These are phyloP conservation scores for Bombycilla garrulus DNA, from an alignment of 2,113 vertebrate genomes.

Conservation along the genomic window DNA sequence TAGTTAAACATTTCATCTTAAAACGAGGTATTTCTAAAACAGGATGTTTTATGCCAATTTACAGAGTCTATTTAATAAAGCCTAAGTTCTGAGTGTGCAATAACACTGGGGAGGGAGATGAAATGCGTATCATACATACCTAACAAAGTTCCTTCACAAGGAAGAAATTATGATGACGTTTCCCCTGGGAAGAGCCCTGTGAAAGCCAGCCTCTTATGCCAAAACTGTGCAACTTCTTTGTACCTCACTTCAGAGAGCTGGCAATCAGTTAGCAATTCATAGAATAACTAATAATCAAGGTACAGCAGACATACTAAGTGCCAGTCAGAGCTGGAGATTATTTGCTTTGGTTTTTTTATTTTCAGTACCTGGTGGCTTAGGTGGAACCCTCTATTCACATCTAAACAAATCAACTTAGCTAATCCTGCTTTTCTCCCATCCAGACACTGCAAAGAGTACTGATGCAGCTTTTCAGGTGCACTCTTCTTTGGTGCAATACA, in stretches of 20 bases:
- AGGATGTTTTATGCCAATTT: background rate
- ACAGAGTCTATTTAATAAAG: background rate
- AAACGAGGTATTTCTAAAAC: background rate
- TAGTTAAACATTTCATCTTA: background rate
- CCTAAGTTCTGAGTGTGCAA: background rate
- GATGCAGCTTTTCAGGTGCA: background rate
- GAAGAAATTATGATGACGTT: background rate
- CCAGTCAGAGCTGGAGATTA: background rate
- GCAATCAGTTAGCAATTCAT: background rate
- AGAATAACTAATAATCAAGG: background rate
- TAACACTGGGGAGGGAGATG: background rate
- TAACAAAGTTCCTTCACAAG: background rate
- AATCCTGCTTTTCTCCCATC: background rate
- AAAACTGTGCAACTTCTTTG: background rate
- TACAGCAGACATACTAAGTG: background rate
- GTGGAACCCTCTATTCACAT: background rate
- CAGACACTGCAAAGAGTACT: background rate
- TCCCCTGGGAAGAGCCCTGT: background rate
- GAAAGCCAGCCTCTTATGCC: background rate
- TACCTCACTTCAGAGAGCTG: background rate
- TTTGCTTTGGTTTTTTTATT: background rate
- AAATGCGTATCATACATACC: background rate
- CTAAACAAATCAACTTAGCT: background rate
- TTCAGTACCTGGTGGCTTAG: background rate
- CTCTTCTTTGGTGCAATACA: background rate